These are phyloP conservation scores for Pseudomyrmex flavicornis DNA, from an alignment of 1,140 invertebrate species.

Conservation along the genomic window DNA sequence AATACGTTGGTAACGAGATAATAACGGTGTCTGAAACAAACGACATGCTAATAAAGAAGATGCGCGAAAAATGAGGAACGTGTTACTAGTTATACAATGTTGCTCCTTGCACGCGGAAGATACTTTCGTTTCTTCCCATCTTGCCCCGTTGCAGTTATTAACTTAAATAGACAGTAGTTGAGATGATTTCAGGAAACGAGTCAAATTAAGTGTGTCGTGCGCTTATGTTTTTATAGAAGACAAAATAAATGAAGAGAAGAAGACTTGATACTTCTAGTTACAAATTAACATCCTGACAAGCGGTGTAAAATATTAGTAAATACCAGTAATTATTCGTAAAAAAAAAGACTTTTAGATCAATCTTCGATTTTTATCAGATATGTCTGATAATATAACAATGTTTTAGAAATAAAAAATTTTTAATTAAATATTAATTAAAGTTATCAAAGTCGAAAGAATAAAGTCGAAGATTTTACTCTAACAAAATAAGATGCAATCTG, in stretches of 20 bases:
- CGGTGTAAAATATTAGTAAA: not conserved
- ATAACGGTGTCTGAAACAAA: conserved; percentile 11
- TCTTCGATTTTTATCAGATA: not conserved
- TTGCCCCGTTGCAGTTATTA: conserved; percentile 28
- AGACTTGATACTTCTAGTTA: not conserved
- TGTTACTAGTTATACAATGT: conserved; percentile 21
- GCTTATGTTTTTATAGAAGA: conserved; percentile 40
- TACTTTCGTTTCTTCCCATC: conserved; percentile 43
- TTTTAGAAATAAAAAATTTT: not conserved
- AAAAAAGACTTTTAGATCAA: not conserved
- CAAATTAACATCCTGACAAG: conserved; percentile 6
- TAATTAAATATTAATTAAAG: conserved; percentile 19
- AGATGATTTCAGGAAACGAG: conserved; percentile 50
- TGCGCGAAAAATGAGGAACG: conserved; percentile 19
- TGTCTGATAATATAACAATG: not conserved
- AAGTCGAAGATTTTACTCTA: too few relatives aligned
- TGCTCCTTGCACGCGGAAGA: conserved; percentile 16
- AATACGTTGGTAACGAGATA: conserved; percentile 41
- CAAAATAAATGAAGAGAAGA: too few relatives aligned
- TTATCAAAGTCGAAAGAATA: not conserved
- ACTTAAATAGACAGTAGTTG: conserved; percentile 30
- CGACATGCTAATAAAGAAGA: conserved; percentile 21
- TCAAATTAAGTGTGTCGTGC: conserved; percentile 42
- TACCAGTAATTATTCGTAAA: not conserved
- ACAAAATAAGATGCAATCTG: not conserved